Base-by-base conservation (phyloP, 2,888 invertebrate species). In the Dione vanillae region DNA sequence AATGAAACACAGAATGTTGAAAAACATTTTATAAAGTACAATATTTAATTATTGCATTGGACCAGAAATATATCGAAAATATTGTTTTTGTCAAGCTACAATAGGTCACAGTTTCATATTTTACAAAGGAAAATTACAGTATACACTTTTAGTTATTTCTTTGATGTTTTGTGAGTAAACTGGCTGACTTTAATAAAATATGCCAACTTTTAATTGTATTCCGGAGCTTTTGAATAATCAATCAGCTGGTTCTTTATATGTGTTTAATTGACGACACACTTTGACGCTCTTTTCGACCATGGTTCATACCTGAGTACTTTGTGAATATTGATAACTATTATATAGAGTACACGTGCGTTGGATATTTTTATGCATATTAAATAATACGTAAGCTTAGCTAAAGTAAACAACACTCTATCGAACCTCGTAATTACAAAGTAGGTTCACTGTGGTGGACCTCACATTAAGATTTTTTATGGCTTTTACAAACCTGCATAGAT, bases 401-500 rank as follows among this genome's bases (percentile, higher is more conserved):
- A n/a, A 35, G 9, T 54, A 37, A 9, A n/a, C 35, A n/a, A 37
- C 10, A 54, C 54, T 3, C n/a, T 16, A n/a, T 54, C 35, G n/a
- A 16, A 40, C 41, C 27, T 61, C 19, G 40, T 20, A 3, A 27
- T 27, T 27, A 27, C 27, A 3, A 2, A 27, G 27, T 27, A 27
- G 37, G n/a, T n/a, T 41, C 37, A 19, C 11, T 14, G 41, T 45
- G 51, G 56, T 37, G 76, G 79, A 78, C 82, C 80, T 82, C 83
- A 83, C 78, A 81, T 70, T 70, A 69, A 65, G 72, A 56, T 9
- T 69, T 75, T 78, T 74, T 70, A 68, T 58, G 35, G 64, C 62
- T 62, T 62, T 65, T 43, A 69, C 61, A 43, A 72, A 52, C 58
- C 59, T 66, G 76, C 73, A 77, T 79, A 73, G 65, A 76, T 71